These are phyloP conservation scores for Pollenia griseotomentosa DNA, from an alignment of 2,888 invertebrate species.

Conservation along the genomic window DNA sequence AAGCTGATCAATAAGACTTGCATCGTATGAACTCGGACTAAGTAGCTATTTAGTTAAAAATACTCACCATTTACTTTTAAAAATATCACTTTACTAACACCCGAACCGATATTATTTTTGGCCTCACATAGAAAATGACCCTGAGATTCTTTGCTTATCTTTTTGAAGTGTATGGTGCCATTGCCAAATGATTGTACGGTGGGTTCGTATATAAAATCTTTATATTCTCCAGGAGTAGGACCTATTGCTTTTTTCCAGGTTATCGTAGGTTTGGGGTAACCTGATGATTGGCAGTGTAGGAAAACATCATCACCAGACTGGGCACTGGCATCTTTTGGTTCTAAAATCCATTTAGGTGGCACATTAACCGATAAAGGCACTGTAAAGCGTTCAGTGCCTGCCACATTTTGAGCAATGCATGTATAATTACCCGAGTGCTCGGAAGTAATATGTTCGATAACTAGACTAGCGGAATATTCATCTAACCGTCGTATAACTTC, in stretches of 20 bases:
- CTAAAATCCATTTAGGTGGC: conserved; percentile 95
- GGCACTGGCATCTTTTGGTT: conserved; percentile 92
- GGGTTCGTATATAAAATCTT: conserved; percentile 92
- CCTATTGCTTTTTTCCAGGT: conserved; percentile 96
- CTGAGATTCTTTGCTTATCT: conserved; percentile 93
- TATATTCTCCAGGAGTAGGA: conserved; percentile 91
- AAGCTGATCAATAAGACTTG: too few relatives aligned
- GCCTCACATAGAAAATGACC: conserved; percentile 97
- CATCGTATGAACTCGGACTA: too few relatives aligned
- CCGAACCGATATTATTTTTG: conserved; percentile 95
- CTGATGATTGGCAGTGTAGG: conserved; percentile 95
- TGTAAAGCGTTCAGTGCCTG: conserved; percentile 91
- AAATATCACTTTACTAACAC: conserved; percentile 95
- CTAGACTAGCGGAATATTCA: conserved; percentile 93
- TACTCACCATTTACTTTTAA: conserved; percentile 94
- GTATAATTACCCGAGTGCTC: conserved; percentile 95
- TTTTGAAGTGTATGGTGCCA: conserved; percentile 92
- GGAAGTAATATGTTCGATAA: conserved; percentile 93
- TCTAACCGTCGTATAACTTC: conserved; percentile 88
- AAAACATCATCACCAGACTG: conserved; percentile 93
- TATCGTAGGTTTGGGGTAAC: conserved; percentile 94
- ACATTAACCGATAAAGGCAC: conserved; percentile 94
- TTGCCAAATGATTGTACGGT: conserved; percentile 91
- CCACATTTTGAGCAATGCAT: conserved; percentile 94
- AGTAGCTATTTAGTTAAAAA: too few relatives aligned